Base-by-base conservation (phyloP, 2,888 invertebrate genomes). In the Hydrotaea diabolus region DNA sequence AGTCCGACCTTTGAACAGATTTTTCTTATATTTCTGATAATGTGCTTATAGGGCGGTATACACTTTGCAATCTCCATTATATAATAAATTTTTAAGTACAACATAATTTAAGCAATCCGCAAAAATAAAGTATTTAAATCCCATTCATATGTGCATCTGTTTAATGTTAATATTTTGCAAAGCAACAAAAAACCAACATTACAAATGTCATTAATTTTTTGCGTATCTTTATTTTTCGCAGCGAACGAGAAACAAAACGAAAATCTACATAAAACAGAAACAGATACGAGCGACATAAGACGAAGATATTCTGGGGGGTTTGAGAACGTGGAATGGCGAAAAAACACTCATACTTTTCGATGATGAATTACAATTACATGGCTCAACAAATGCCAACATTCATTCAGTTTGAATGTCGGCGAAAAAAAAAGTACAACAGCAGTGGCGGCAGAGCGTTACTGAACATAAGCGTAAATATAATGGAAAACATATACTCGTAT, bases 281-380 rank as follows among this genome's bases (percentile, higher is more conserved):
- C 36, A 64, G 21, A 53, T 64, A 13, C 64, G 36, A 21, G n/a
- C n/a, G 53, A 64, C 17, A 8, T 55, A 17, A 3, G 62, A 13
- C 0, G 8, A 26, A 26, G 62, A 62, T 7, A 7, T 57, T 21
- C 53, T 8, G 17, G 2, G 53, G n/a, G 17, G n/a, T 9, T 4
- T 3, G 1, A 19, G 5, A 36, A 49, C 19, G 13, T 7, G 15
- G n/a, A 13, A 46, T 53, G 59, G 7, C 21, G 13, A 2, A 53
- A 13, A 57, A 72, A 49, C 49, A 21, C 13, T 74, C 69, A 62
- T 80, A 46, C 71, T 55, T 19, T 66, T 23, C 77, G 19, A 66
- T 80, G 83, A 84, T 74, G 80, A 75, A 84, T 80, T 78, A 80
- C 83, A 84, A 80, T 84, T 80, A 73, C 75, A 77, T 78, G 80